Evolutionary conservation across 1,140 invertebrate species (phyloP), one percentile per base, ranked within the genome.

Genomic region (Asbolus verrucosus): DNA sequence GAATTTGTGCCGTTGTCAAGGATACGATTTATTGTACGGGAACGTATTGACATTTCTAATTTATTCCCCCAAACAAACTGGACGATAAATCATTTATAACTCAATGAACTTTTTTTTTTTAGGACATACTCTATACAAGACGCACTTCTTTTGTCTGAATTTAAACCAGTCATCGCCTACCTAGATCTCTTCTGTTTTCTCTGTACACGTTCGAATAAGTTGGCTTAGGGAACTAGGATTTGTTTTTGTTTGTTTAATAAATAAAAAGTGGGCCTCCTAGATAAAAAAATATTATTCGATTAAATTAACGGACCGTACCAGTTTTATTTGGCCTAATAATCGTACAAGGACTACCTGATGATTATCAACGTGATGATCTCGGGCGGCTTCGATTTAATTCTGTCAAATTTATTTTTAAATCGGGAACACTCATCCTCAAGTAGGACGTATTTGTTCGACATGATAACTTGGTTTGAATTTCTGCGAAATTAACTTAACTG

Each of bases 331-430:
- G 33, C n/a, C 33, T 36, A 36, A 36, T 36, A 36, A 36, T 36
- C 4, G 33, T 4, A 36, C 33, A 36, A 36, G 33, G 33, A 36
- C 33, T 36, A 36, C 33, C 33, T 36, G 33, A 36, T 36, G 33
- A 36, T 36, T 36, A n/a, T 36, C n/a, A 36, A 6, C 33, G 24
- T n/a, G 3, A 27, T 27, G 3, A 36, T 36, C n/a, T 11, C 33
- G 2, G 4, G 4, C 33, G 33, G 33, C 33, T 36, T 36, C 33
- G 2, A 36, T 36, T 36, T 36, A 36, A 36, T 36, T 36, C n/a
- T 36, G 33, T 36, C 33, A 36, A 36, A 36, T 36, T 36, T 36
- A 36, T 36, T 36, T 36, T 36, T 36, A 36, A n/a, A 36, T 36
- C 33, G 33, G 6, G 33, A 36, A 36, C 33, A 36, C 33, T 36